These are phyloP conservation scores for Lamellibrachia columna DNA, from an alignment of 2,888 invertebrate species.

Conservation along the genomic window DNA sequence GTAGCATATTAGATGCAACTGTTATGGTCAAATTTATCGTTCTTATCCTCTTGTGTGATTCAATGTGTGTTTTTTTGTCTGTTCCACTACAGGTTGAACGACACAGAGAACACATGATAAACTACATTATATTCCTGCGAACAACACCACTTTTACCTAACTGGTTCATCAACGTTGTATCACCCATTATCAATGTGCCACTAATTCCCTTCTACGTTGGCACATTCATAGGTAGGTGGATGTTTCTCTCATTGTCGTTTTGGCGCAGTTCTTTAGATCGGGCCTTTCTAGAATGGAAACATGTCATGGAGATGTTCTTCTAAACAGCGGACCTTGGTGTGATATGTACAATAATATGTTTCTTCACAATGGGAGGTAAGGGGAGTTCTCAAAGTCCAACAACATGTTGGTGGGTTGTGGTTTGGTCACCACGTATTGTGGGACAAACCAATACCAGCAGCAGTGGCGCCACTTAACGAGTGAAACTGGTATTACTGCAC, in stretches of 20 bases:
- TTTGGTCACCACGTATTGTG: too few species aligned
- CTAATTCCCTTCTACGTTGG: constrained; percentile 91
- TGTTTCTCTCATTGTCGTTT: not conserved
- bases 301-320: too few species aligned
- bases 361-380: too few species aligned
- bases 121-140: constrained; percentile 95
- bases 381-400: too few species aligned
- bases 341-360: too few species aligned
- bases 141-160: constrained; percentile 98
- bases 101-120: constrained; percentile 88
- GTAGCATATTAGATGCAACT: not conserved
- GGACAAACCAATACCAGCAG: too few species aligned
- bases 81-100: constrained; percentile 67
- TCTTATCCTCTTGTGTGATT: not conserved
- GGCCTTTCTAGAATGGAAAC: too few species aligned
- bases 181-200: constrained; percentile 96
- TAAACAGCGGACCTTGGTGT: too few species aligned
- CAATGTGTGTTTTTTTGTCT: constrained; percentile 18
- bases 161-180: constrained; percentile 97
- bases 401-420: too few species aligned
- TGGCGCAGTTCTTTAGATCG: too few species aligned
- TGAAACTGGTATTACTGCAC: too few species aligned
- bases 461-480: too few species aligned
- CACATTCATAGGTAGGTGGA: constrained; percentile 86
- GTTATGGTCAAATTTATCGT: not conserved